These are phyloP conservation scores for Actenoides lindsayi DNA, from an alignment of 2,113 vertebrate species.

Conservation along the genomic window DNA sequence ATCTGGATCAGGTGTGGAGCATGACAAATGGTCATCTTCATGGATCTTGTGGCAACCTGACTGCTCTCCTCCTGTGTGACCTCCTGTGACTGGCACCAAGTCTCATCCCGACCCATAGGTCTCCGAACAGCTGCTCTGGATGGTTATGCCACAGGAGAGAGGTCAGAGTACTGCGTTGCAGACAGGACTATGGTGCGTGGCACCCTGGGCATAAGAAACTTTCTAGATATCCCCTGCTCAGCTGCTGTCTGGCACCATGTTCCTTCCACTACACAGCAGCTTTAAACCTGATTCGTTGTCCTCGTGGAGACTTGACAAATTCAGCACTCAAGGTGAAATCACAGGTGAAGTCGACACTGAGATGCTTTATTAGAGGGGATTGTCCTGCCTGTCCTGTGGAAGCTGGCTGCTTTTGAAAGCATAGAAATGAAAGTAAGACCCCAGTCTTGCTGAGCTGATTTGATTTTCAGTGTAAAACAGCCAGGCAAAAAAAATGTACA, in stretches of 20 bases:
- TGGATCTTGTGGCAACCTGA: neutral
- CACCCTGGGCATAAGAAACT: fast-evolving
- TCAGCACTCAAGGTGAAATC: neutral
- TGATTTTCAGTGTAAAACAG: neutral
- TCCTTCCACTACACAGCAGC: neutral
- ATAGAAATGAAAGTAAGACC: neutral
- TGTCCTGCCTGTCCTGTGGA: neutral
- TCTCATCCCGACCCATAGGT: fast-evolving
- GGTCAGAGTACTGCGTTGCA: neutral
- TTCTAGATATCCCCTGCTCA: neutral
- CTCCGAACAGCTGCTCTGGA: neutral
- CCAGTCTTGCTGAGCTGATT: neutral
- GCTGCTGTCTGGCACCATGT: neutral
- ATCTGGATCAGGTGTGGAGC: neutral
- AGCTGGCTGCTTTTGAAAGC: neutral
- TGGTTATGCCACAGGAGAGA: neutral
- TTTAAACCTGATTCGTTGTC: neutral
- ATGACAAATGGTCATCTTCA: neutral
- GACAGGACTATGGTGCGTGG: neutral
- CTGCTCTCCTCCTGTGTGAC: neutral
- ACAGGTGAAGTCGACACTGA: neutral
- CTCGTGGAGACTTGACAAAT: neutral
- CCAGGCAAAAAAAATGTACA: neutral
- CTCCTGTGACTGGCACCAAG: neutral
- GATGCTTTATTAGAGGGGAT: neutral